Evolutionary conservation across 2,113 vertebrate species (phyloP), one percentile per base, ranked within the genome.

Genomic region (Sylvia atricapilla): DNA sequence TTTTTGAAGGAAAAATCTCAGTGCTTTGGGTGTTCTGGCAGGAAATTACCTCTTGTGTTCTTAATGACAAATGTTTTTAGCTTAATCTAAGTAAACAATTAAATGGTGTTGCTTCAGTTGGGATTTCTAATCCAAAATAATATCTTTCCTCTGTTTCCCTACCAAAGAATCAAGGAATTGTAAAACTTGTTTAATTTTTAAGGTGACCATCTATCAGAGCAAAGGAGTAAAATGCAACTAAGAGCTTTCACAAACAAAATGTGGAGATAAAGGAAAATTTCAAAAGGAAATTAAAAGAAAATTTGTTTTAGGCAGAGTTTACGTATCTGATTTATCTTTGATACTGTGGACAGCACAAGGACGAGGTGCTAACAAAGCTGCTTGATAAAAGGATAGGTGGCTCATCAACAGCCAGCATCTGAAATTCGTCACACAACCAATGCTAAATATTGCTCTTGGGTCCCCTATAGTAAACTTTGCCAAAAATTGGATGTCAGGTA

Each of bases 11-110:
- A 96, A 98, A 98, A 98, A 98, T 98, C 90, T 98, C 97, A 98
- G 98, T 98, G 97, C 97, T 98, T 98, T 95, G 93, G 94, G 93
- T 97, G 97, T 97, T 98, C 95, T 97, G 95, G 96, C 97, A 98
- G 96, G 93, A 97, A 97, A 97, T 95, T 94, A 96, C 95, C 93
- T 97, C 96, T 98, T 97, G 81, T 11, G 10, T 91, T 89, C 80
- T 89, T 95, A 97, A 97, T 91, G 73, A 95, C 96, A 98, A 98
- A 96, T 97, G 94, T 97, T 98, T 97, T 96, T 97, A 98, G 96
- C 96, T 98, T 97, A 96, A 97, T 98, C 98, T 98, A 98, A 98
- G 96, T 97, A 98, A 98, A 98, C 97, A 98, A 97, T 98, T 97
- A 98, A 98, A 98, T 95, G 66, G 94, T 97, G 97, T 97, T 98